These are phyloP conservation scores for Trissolcus japonicus DNA, from an alignment of 2,888 invertebrate species.

Conservation along the genomic window DNA sequence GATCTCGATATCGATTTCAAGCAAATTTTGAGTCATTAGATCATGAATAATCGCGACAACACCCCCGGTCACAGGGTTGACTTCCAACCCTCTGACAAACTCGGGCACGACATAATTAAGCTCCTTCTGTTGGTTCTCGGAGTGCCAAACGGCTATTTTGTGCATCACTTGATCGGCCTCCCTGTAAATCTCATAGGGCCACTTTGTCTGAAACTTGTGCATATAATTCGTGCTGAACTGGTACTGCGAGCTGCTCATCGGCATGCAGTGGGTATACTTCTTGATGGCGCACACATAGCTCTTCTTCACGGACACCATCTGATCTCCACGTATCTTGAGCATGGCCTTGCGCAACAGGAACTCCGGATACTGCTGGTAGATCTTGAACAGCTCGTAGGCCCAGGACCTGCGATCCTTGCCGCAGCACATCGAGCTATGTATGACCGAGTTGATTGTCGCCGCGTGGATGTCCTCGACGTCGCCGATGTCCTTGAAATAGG, in stretches of 20 bases:
- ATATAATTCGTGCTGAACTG: slow-evolving; percentile 74
- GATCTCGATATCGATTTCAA: slow-evolving; percentile 77
- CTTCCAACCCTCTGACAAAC: slow-evolving; percentile 67
- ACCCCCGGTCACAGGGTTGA: slow-evolving; percentile 77
- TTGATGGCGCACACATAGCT: slow-evolving; percentile 72
- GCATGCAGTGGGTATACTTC: slow-evolving; percentile 75
- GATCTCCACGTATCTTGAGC: slow-evolving; percentile 79
- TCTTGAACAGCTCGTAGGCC: slow-evolving; percentile 82
- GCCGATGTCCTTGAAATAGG: slow-evolving; percentile 73
- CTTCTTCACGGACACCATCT: slow-evolving; percentile 80
- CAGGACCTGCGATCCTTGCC: slow-evolving; percentile 81
- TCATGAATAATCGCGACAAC: slow-evolving; percentile 78
- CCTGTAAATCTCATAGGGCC: slow-evolving; percentile 76
- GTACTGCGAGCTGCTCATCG: slow-evolving; percentile 77
- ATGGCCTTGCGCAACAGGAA: slow-evolving; percentile 80
- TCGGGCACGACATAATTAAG: slow-evolving; percentile 48
- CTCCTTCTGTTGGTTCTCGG: slow-evolving; percentile 34
- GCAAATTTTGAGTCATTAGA: slow-evolving; percentile 65
- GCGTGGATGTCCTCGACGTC: slow-evolving; percentile 78
- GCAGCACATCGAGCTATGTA: slow-evolving; percentile 82
- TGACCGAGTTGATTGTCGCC: slow-evolving; percentile 79
- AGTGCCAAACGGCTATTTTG: slow-evolving; percentile 63
- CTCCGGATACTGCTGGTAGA: slow-evolving; percentile 86
- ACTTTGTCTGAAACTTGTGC: slow-evolving; percentile 77
- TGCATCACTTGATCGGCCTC: slow-evolving; percentile 70